Evolutionary conservation across 2,888 invertebrate species (phyloP).

Genomic region (Eristalinus aeneus): DNA sequence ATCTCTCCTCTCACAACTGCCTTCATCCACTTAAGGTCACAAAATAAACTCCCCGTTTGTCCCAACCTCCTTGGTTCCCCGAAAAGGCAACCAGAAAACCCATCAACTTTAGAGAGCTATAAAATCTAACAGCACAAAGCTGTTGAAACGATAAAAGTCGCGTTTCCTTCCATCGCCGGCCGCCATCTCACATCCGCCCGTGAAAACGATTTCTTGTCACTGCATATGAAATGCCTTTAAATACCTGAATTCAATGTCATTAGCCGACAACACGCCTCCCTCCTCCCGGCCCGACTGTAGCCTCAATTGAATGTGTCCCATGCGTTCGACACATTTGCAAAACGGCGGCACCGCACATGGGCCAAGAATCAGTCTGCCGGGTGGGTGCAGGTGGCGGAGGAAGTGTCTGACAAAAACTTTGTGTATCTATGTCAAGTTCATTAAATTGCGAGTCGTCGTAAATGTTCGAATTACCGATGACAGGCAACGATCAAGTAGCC

Average conservation of each 20-base stretch:
- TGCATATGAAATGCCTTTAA: conserved; percentile 29
- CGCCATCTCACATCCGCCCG: conserved; percentile 28
- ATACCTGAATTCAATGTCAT: conserved; percentile 48
- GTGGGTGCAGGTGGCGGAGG: not conserved
- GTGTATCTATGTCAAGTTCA: conserved; percentile 58
- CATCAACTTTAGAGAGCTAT: conserved; percentile 32
- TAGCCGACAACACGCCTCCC: conserved; percentile 12
- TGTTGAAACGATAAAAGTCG: conserved; percentile 38
- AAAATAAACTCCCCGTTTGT: not conserved
- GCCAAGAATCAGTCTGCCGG: not conserved
- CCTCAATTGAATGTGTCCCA: not conserved
- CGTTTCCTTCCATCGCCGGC: not conserved
- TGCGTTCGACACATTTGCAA: not conserved
- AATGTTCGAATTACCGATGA: conserved; percentile 47
- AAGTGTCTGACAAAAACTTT: not conserved
- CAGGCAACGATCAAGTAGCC: conserved; percentile 2
- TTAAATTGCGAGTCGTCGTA: conserved; percentile 54
- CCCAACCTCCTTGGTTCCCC: conserved; percentile 8
- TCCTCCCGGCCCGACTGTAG: too few relatives aligned
- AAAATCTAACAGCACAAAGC: conserved; percentile 45
- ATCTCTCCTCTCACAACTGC: too few relatives aligned
- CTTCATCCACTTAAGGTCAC: too few relatives aligned
- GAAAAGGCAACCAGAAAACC: conserved; percentile 1
- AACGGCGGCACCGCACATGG: not conserved
- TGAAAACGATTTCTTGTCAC: not conserved